Base-by-base conservation (phyloP, 2,113 vertebrate species). In the Gavia stellata region DNA sequence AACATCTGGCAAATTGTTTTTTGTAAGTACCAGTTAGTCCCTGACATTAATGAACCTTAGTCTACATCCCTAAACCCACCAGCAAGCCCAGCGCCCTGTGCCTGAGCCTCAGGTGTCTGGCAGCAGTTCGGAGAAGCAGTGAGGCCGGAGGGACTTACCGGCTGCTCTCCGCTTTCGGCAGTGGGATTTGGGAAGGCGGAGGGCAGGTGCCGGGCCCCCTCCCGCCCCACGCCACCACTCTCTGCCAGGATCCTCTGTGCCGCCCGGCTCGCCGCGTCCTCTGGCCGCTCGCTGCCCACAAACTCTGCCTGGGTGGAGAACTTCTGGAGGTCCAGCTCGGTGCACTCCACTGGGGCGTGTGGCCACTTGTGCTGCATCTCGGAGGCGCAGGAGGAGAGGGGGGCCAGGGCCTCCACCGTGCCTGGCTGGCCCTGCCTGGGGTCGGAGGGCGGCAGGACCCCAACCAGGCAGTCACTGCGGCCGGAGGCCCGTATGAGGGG, bases 321-420 rank as follows among this genome's bases (percentile, higher is more conserved):
- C 56, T 94, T 98, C 53, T 98, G 96, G 59, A 98, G 97, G 73
- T 99, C 98, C 73, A 99, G 92, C 91, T 99, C 98, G 1, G 98
- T 98, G 96, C 98, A 99, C 82, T 99, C 98, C 24, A 99, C 98
- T 0, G 98, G 98, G 38, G 92, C 91, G 1, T 98, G 98, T 0
- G 97, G 96, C 97, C 97, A 98, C 59, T 94, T 92, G n/a, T 94
- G 95, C 49, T 96, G 97, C 80, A 94, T 96, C 71, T 98, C 98
- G 0, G 97, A 98, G 49, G 98, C 98, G 1, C 98, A 99, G 77
- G 98, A 98, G 34, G 95, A 81, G 78, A 96, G 70, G 0, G 93
- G 81, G 34, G 94, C 53, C 68, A 94, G 59, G 26, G 63, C 23
- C 34, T 91, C 97, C 0, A 20, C 45, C 0, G 38, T 67, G 67